These are phyloP conservation scores for Erannis defoliaria DNA, from an alignment of 2,888 invertebrate genomes.

Conservation along the genomic window DNA sequence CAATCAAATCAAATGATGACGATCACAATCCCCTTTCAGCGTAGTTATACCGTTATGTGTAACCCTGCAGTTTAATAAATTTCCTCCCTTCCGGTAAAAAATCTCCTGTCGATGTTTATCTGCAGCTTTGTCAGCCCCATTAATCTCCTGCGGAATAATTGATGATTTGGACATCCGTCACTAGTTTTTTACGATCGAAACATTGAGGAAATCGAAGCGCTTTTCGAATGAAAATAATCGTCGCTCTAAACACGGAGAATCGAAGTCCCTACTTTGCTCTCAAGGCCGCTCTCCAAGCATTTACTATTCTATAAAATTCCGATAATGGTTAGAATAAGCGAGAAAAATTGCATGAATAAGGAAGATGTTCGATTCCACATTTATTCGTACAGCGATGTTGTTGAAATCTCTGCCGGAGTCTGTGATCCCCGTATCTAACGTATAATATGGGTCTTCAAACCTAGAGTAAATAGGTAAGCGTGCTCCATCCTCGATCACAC, in stretches of 20 bases:
- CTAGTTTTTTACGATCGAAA: slow-evolving; percentile 25
- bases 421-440: no score
- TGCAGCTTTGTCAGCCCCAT: slow-evolving; percentile 47
- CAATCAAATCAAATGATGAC: no score
- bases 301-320: background rate
- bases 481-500: no score
- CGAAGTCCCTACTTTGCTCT: no score
- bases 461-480: no score
- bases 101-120: slow-evolving; percentile 58
- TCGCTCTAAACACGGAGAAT: no score
- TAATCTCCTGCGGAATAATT: slow-evolving; percentile 55
- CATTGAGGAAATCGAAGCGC: slow-evolving; percentile 1
- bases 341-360: background rate
- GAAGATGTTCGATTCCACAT: background rate
- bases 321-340: background rate
- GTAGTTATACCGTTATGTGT: slow-evolving; percentile 3
- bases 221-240: slow-evolving; percentile 20
- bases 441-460: no score
- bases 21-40: no score
- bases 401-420: no score
- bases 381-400: no score
- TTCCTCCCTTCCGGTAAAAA: slow-evolving; percentile 35
- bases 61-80: slow-evolving; percentile 27
- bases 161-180: slow-evolving; percentile 56
- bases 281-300: background rate